Percentiles rank a stretch among this genome's conserved stretches.
These are phyloP conservation scores for Zygaena filipendulae DNA, from an alignment of 2,888 invertebrate genomes.

Conservation along the genomic window DNA sequence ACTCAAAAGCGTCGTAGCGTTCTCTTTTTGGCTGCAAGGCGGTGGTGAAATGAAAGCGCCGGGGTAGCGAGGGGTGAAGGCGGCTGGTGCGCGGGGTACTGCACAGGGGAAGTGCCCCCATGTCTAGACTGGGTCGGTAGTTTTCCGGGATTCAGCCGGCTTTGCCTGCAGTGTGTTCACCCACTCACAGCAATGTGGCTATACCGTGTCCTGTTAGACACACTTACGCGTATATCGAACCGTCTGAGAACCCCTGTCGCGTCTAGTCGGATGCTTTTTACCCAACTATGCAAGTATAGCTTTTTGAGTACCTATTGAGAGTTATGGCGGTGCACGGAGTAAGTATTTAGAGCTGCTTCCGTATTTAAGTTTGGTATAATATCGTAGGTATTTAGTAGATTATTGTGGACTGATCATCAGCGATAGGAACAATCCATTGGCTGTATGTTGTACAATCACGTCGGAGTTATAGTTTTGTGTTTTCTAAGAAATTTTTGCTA, in stretches of 20 bases:
- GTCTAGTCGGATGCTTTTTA: conserved; percentile 17
- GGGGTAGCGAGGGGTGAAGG: conserved; percentile 27
- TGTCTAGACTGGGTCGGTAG: conserved; percentile 71
- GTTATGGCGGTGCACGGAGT: no score
- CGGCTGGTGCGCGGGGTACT: conserved; percentile 23
- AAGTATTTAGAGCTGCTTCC: no score
- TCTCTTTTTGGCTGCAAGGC: conserved; percentile 59
- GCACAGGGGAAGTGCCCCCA: conserved; percentile 60
- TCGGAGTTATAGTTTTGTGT: no score
- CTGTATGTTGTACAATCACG: no score
- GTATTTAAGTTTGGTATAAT: no score
- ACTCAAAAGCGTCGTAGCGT: conserved; percentile 49
- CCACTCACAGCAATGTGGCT: conserved; percentile 59
- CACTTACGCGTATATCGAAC: conserved; percentile 25
- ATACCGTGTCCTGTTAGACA: conserved; percentile 24
- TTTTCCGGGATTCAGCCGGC: conserved; percentile 67
- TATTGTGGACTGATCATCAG: no score
- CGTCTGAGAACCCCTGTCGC: conserved; percentile 60
- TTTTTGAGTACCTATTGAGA: no score
- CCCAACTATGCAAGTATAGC: no score
- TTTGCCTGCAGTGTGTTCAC: conserved; percentile 64
- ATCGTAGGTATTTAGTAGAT: no score
- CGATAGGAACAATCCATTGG: no score
- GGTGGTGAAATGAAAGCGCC: conserved; percentile 55
- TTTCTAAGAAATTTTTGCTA: no score